phyloP scores from a whole-genome alignment of 2,888 invertebrate genomes.

The Xanthia icteritia region DNA sequence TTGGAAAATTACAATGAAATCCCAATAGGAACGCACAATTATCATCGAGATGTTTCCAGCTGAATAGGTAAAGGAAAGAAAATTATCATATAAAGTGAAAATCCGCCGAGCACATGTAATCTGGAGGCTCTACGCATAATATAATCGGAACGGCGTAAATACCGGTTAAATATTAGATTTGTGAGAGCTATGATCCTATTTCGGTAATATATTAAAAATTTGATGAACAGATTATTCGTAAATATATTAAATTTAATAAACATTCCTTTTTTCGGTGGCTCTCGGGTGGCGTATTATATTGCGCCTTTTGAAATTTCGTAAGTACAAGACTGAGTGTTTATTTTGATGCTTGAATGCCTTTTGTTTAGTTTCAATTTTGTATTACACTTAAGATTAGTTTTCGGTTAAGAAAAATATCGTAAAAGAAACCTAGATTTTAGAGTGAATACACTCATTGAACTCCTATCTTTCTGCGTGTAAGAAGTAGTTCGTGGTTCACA shows the following conservation, averaged over 20 bases:
- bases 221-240: not conserved
- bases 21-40: conserved; percentile 37
- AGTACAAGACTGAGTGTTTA: not conserved
- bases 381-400: not conserved
- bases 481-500: not conserved
- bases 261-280: not conserved
- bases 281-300: not conserved
- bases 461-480: not conserved
- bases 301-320: not conserved
- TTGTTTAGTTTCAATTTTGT: conserved; percentile 21
- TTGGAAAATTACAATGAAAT: conserved; percentile 38
- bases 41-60: conserved; percentile 32
- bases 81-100: conserved; percentile 67
- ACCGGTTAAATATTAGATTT: conserved; percentile 56
- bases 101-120: conserved; percentile 58
- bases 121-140: conserved; percentile 35
- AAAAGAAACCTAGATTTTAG: not conserved
- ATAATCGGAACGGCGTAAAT: conserved; percentile 38
- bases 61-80: conserved; percentile 44
- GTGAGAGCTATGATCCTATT: conserved; percentile 35
- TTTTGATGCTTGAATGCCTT: not conserved
- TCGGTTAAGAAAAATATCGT: conserved; percentile 3
- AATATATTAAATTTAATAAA: not conserved
- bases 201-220: conserved; percentile 13
- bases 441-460: not conserved